Evolutionary conservation across 2,888 invertebrate genomes (phyloP).

Genomic region (Brenthis daphne): DNA sequence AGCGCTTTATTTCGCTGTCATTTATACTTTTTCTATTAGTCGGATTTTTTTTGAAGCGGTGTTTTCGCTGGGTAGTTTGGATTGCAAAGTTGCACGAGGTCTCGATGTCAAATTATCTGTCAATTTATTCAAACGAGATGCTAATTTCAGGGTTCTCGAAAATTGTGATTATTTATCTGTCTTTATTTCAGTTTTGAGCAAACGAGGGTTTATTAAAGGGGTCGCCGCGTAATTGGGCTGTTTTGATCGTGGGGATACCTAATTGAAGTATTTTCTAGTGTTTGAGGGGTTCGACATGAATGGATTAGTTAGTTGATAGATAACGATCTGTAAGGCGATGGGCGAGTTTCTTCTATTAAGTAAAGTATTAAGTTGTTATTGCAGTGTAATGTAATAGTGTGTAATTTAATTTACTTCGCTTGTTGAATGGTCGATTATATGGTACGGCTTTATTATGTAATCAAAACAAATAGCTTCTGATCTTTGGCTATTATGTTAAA

Average conservation of each 20-base stretch:
- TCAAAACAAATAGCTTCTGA: slow-evolving; percentile 12
- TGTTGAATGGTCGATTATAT: slow-evolving; percentile 25
- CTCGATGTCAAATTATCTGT: slow-evolving; percentile 63
- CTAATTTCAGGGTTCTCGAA: slow-evolving; percentile 72
- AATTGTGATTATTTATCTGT: slow-evolving; percentile 73
- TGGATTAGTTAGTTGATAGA: slow-evolving; percentile 70
- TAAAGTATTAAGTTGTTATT: slow-evolving; percentile 39
- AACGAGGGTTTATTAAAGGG: slow-evolving; percentile 74
- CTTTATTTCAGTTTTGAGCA: slow-evolving; percentile 70
- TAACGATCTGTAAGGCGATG: slow-evolving; percentile 63
- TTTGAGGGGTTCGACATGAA: slow-evolving; percentile 69
- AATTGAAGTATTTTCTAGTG: slow-evolving; percentile 76
- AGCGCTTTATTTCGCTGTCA: slow-evolving; percentile 47
- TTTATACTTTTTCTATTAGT: slow-evolving; percentile 27
- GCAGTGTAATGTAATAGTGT: neutral
- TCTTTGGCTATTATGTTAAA: neutral
- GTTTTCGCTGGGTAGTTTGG: slow-evolving; percentile 31
- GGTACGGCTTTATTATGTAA: slow-evolving; percentile 15
- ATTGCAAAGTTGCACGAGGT: slow-evolving; percentile 55
- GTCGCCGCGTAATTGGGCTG: slow-evolving; percentile 74
- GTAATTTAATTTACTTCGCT: slow-evolving; percentile 37
- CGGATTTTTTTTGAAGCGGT: slow-evolving; percentile 29
- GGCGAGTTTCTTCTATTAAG: slow-evolving; percentile 43
- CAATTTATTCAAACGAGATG: slow-evolving; percentile 78
- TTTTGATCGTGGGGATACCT: slow-evolving; percentile 65